These are phyloP conservation scores for Neoitamus cyanurus DNA, from an alignment of 2,888 invertebrate genomes.

Conservation along the genomic window DNA sequence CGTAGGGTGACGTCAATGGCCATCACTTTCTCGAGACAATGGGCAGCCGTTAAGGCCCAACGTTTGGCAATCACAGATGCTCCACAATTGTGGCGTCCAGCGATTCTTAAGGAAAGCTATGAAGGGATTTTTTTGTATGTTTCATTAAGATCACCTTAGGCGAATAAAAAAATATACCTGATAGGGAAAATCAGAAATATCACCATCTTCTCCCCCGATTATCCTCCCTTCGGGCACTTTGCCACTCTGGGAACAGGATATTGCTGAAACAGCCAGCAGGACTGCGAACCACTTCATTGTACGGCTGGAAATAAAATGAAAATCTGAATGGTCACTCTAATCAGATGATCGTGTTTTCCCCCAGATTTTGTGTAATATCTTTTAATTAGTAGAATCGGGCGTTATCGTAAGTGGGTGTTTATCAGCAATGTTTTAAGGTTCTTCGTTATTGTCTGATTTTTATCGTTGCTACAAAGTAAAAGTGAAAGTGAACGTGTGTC, in stretches of 20 bases:
- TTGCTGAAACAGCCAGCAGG: background rate
- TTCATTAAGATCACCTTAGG: background rate
- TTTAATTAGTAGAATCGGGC: background rate
- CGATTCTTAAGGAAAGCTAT: constrained; percentile 48
- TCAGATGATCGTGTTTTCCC: background rate
- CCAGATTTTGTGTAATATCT: background rate
- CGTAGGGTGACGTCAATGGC: constrained; percentile 44
- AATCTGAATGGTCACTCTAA: background rate
- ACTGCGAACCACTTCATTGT: background rate
- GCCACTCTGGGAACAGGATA: background rate
- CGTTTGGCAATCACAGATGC: constrained; percentile 47
- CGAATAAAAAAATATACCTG: constrained; percentile 39
- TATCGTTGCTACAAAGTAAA: background rate
- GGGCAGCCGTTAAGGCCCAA: constrained; percentile 52
- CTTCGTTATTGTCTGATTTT: background rate
- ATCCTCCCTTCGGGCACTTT: constrained; percentile 7
- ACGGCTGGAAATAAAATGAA: background rate
- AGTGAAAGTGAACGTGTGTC: background rate
- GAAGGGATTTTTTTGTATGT: background rate
- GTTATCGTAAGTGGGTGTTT: background rate
- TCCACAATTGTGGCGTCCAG: constrained; percentile 51
- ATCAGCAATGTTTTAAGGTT: background rate
- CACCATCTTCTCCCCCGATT: constrained; percentile 32
- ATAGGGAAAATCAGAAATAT: constrained; percentile 47
- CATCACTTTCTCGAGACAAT: constrained; percentile 47